These are phyloP conservation scores for Baccha elongata DNA, from an alignment of 2,888 invertebrate genomes.

Conservation along the genomic window DNA sequence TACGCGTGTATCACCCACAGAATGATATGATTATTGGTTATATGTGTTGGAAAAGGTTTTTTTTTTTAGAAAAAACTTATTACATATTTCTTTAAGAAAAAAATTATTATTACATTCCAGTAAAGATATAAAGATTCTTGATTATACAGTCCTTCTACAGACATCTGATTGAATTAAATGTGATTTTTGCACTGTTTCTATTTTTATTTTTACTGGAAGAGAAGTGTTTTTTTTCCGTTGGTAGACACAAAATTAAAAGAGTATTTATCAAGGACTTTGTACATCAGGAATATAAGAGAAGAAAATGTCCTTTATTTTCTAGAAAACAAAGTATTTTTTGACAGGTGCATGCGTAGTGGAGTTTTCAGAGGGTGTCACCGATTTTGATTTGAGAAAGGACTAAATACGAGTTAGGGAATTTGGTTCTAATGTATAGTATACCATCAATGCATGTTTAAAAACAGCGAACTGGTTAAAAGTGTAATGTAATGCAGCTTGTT, in stretches of 20 bases:
- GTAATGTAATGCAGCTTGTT: too few species aligned
- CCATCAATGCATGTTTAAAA: too few species aligned
- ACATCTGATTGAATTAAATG: constrained; percentile 54
- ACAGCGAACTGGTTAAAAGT: too few species aligned
- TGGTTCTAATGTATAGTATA: too few species aligned
- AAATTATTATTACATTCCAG: constrained; percentile 22
- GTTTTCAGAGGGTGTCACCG: background rate
- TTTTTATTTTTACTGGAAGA: constrained; percentile 2
- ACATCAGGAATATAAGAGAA: background rate
- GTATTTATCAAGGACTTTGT: constrained; percentile 44
- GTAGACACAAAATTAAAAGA: background rate
- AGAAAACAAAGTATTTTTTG: constrained; percentile 7
- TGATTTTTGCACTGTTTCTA: constrained; percentile 59
- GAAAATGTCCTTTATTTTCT: background rate
- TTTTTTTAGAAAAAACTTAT: background rate
- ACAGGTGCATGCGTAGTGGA: constrained; percentile 23
- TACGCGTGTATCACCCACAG: constrained; percentile 5
- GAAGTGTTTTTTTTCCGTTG: background rate
- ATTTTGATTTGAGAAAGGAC: background rate
- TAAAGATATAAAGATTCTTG: constrained; percentile 27
- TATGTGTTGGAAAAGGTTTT: background rate
- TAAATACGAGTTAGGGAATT: too few species aligned
- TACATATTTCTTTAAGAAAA: background rate
- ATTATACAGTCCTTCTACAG: constrained; percentile 12
- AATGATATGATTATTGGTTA: constrained; percentile 22